Evolutionary conservation across 2,888 invertebrate species (phyloP), one percentile per base, ranked within the genome.

Genomic region (Eudasyphora cyanicolor): DNA sequence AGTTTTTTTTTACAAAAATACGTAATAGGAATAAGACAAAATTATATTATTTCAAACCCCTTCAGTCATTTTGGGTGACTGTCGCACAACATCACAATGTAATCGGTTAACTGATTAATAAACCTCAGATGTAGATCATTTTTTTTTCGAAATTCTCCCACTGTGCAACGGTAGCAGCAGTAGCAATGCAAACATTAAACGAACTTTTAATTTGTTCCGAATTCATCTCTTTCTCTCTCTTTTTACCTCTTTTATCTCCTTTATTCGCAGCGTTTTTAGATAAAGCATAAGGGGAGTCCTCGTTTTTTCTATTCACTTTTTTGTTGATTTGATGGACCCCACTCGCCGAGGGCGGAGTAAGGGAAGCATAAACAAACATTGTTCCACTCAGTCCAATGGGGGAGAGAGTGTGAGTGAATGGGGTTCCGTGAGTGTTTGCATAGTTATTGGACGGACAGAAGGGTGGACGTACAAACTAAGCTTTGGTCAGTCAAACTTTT

Each of bases 401-500:
- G 8, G 38, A 17, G n/a, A 32, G n/a, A 24, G n/a, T 32, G 29
- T 1, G 17, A 27, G 29, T 17, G 62, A 35, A 3, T 54, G 24
- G 21, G n/a, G n/a, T n/a, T n/a, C n/a, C n/a, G 27, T 27, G 76
- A 83, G 79, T 83, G 75, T 85, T 81, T 82, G 74, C 70, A 79
- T 69, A 77, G 76, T 79, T 73, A 62, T 77, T 79, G 70, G 49
- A 60, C 42, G 57, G 73, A 64, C 77, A 67, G 67, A 51, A 57
- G 82, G n/a, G n/a, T n/a, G n/a, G n/a, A n/a, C n/a, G n/a, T n/a
- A n/a, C n/a, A n/a, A n/a, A 78, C 77, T 79, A 80, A 67, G 77
- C 79, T 81, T 60, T 82, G 85, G 86, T 82, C 86, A 86, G 86
- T 86, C 85, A 85, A 87, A 87, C 85, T 87, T 87, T 87, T 86